Base-by-base conservation (phyloP, 2,797 vertebrate genomes). In the Tapirus indicus region DNA sequence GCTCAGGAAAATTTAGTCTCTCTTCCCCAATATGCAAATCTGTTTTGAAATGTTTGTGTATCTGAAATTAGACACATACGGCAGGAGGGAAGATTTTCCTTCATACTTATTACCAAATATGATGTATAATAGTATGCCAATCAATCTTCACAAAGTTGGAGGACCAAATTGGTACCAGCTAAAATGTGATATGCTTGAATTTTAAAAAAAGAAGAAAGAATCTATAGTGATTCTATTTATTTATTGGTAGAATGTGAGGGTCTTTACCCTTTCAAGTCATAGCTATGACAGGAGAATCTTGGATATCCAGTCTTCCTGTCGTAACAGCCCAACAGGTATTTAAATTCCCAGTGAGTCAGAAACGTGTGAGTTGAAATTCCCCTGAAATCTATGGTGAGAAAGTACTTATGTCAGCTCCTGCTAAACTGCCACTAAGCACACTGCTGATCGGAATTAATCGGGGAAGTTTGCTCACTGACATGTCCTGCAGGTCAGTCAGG, bases 341-440 rank as follows among this genome's bases (percentile, higher is more conserved):
- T 86, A 93, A 88, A 84, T 14, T 68, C 68, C 58, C 47, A 29
- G 17, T 93, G 97, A 97, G 91, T 98, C 96, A 98, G 84, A 92
- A 85, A 88, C 12, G 47, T 29, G n/a, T 44, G 75, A n/a, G 52
- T 47, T 90, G 92, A 96, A 92, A 71, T 97, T 97, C 84, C 58
- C 69, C 92, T 96, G 78, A 96, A 93, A 68, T 93, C 80, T 62
- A 13, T 12, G 18, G 78, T 49, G 74, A 96, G 96, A 88, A 95
- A 97, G 56, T 60, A 14, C 52, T 87, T 78, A 77, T n/a, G 91
- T 96, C 94, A 95, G 96, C 78, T 92, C 29, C 71, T 80, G 52
- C 75, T 94, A 97, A 96, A 96, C 96, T 97, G 78, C 84, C 18
- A 6, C 71, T 91, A 89, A 96, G 74, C 62, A 85, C 74, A 84